These are phyloP conservation scores for Helarctos malayanus DNA, from an alignment of 2,797 vertebrate genomes.

Conservation along the genomic window DNA sequence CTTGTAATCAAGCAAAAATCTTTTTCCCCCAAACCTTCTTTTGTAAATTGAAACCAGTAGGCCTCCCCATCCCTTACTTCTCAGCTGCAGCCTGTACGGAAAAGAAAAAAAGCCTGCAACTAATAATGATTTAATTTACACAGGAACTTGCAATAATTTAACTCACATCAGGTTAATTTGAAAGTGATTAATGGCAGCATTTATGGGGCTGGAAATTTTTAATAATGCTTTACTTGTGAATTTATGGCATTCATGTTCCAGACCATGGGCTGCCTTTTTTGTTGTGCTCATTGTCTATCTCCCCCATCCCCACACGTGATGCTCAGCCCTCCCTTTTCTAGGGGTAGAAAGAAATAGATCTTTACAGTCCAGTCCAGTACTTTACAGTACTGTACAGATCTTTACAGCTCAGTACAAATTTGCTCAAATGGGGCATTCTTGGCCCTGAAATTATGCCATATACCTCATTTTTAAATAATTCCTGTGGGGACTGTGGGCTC, in stretches of 20 bases:
- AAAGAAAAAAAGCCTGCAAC: slow-evolving; percentile 83
- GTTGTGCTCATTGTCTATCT: slow-evolving; percentile 51
- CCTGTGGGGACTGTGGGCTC: slow-evolving; percentile 55
- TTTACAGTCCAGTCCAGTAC: too few relatives aligned
- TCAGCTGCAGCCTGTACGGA: slow-evolving; percentile 70
- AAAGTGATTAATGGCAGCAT: slow-evolving; percentile 87
- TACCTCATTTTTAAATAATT: slow-evolving; percentile 71
- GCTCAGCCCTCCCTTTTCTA: background rate
- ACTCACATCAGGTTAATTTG: slow-evolving; percentile 87
- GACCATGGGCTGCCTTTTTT: slow-evolving; percentile 66
- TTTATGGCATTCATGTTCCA: slow-evolving; percentile 77
- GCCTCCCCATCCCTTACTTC: slow-evolving; percentile 61
- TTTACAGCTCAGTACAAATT: slow-evolving; percentile 52
- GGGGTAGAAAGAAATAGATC: slow-evolving; percentile 21
- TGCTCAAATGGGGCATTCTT: slow-evolving; percentile 66
- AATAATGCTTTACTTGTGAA: slow-evolving; percentile 85
- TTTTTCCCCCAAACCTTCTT: slow-evolving; percentile 55
- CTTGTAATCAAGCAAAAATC: slow-evolving; percentile 87
- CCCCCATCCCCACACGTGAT: background rate
- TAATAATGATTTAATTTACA: slow-evolving; percentile 90
- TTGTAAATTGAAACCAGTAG: slow-evolving; percentile 85
- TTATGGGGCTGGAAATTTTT: slow-evolving; percentile 86
- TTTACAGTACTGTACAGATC: too few relatives aligned
- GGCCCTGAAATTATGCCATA: slow-evolving; percentile 68
- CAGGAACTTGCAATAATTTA: slow-evolving; percentile 87